Evolutionary conservation across 2,888 invertebrate genomes (phyloP), one percentile per base, ranked within the genome.

Genomic region (Magallana nippona): DNA sequence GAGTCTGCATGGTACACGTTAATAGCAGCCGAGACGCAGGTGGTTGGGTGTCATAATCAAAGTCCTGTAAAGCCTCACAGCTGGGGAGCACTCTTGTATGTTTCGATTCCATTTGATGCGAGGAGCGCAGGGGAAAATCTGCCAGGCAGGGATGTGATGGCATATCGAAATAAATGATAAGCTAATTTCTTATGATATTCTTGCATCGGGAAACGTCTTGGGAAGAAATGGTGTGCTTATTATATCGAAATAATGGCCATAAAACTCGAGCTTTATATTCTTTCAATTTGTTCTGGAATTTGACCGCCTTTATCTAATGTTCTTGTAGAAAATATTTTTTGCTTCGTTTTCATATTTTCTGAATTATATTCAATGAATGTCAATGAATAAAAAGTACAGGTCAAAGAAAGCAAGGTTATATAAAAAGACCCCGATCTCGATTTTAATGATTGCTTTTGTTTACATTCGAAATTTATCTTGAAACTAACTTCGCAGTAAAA

Each of bases 141-240:
- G 71, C 15, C 71, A 71, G 15, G 71, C 71, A 27, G 15, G 27
- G 32, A 71, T 32, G 15, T 71, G 11, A 71, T 71, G 71, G 71
- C 71, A 71, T 71, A 71, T 71, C 71, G 5, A 32, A 71, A 71
- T 71, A 27, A 71, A 71, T 71, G 71, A 71, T 71, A 71, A 71
- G 71, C 71, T 71, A 71, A 71, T 71, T 71, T 27, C 71, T 15
- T 71, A 13, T 71, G 71, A 71, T 71, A 71, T 27, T 27, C 27
- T 71, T 27, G 32, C 32, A 71, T 71, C 71, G 32, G 17, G 22
- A 71, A 71, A 32, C 32, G 32, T 71, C 32, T 71, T 71, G 27
- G 71, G 71, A 32, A 71, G 71, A 15, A 71, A 71, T 15, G 32
- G 32, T 27, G 71, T 32, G 71, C 22, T 27, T 32, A 27, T 27